Base-by-base conservation (phyloP, 1,140 invertebrate genomes). In the Penaeus chinensis region DNA sequence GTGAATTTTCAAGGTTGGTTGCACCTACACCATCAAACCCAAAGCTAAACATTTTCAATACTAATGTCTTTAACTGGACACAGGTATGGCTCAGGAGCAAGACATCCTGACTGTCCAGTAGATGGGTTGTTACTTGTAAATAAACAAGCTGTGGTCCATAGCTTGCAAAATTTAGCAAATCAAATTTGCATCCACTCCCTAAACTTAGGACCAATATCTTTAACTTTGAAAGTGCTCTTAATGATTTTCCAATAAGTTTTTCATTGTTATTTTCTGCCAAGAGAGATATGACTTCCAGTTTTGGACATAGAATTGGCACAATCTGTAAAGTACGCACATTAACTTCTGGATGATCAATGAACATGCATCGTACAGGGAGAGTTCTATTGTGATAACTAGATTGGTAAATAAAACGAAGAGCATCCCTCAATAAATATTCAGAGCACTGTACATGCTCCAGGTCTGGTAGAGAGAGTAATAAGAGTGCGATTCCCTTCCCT, bases 21-120 rank as follows among this genome's bases (percentile, higher is more conserved):
- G 32, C 37, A 74, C 24, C 69, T 13, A 54, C n/a, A n/a, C 78
- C 65, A 24, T 87, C 85, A 87, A 87, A 87, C 1, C 85, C 85
- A 82, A 82, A 87, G 47, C 85, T 87, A 37, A 74, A 74, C 85
- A 87, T 87, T 27, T 82, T 87, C 19, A 87, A 74, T 61, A 81
- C 79, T 19, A 87, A 76, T 0, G 80, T 87, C 22, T 87, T 87
- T 22, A 87, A 27, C 16, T 77, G 79, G 37, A 69, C 27, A 82
- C 85, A 87, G 19, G 27, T n/a, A 10, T 76, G 60, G 65, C 85
- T 87, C 0, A 87, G 65, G 22, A 82, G 37, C 37, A 76, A 63
- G 20, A 87, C 10, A 63, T 87, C 85, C 20, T 62, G 65, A 87
- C 65, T 82, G 11, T 76, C 80, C 18, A 87, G 66, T 22, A 87